Percentiles rank a stretch among this genome's conserved stretches.
phyloP scores from a whole-genome alignment of 2,888 invertebrate genomes.

The Aromia moschata region DNA sequence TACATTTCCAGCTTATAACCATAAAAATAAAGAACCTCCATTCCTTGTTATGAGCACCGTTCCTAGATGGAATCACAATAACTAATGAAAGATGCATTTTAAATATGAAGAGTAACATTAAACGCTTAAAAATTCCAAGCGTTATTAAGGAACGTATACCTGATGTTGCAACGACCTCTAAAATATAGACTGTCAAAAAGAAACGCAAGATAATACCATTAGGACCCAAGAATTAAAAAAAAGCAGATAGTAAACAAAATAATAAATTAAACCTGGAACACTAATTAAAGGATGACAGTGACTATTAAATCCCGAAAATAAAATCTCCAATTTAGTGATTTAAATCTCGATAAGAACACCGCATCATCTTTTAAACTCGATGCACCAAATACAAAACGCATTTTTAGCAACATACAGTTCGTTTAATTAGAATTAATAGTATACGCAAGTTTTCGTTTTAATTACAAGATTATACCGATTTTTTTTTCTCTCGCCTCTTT shows the following conservation, averaged over 20 bases:
- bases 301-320: constrained; percentile 34
- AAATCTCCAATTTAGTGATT: constrained; percentile 35
- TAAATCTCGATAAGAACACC: constrained; percentile 13
- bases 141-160: constrained; percentile 40
- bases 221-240: constrained; percentile 43
- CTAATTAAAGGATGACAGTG: constrained; percentile 45
- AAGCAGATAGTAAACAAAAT: constrained; percentile 43
- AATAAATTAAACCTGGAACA: constrained; percentile 43
- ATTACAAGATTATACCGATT: no score
- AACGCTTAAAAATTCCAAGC: constrained; percentile 45
- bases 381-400: constrained; percentile 1
- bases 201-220: constrained; percentile 54
- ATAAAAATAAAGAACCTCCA: constrained; percentile 30
- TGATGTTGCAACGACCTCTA: constrained; percentile 47
- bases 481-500: no score
- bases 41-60: constrained; percentile 22
- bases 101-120: constrained; percentile 49
- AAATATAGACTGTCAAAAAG: constrained; percentile 53
- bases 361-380: constrained; percentile 16
- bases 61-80: constrained; percentile 40
- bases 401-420: no score
- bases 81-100: constrained; percentile 44
- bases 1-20: constrained; percentile 43
- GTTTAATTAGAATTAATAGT: no score
- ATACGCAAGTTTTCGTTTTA: no score